phyloP scores from a whole-genome alignment of 1,140 invertebrate genomes.

The Brachionus plicatilis region DNA sequence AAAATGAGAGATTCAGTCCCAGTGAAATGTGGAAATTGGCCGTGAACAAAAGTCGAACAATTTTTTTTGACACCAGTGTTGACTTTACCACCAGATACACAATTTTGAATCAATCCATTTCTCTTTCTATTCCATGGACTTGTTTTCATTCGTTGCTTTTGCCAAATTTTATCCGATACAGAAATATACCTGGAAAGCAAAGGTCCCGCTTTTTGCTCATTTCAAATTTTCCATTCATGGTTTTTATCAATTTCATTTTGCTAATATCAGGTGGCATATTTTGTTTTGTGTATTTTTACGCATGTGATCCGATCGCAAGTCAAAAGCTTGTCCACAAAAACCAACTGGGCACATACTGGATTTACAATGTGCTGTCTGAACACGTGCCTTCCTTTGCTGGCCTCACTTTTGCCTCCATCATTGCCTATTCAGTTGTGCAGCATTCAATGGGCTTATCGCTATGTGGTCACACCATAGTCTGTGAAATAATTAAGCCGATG shows the following conservation, averaged over 20 bases:
- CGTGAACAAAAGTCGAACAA: not conserved
- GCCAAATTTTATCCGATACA: conserved; percentile 27
- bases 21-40: not conserved
- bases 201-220: not conserved
- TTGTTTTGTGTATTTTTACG: conserved; percentile 14
- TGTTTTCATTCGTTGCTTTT: conserved; percentile 13
- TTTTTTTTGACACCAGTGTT: not conserved
- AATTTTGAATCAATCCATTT: conserved; percentile 2
- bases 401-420: not conserved
- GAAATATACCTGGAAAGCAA: not conserved
- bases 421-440: conserved; percentile 14
- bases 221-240: conserved; percentile 20
- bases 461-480: not conserved
- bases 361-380: not conserved
- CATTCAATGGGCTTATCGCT: conserved; percentile 10
- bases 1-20: not conserved
- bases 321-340: not conserved
- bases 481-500: conserved; percentile 8
- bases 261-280: conserved; percentile 21
- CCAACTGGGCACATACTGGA: conserved; percentile 12
- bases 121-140: conserved; percentile 22
- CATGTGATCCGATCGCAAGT: not conserved
- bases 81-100: conserved; percentile 15
- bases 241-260: not conserved
- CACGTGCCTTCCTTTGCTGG: not conserved